Conservation (phyloP, 2,797 vertebrate species). For the Tinamus major region DNA sequence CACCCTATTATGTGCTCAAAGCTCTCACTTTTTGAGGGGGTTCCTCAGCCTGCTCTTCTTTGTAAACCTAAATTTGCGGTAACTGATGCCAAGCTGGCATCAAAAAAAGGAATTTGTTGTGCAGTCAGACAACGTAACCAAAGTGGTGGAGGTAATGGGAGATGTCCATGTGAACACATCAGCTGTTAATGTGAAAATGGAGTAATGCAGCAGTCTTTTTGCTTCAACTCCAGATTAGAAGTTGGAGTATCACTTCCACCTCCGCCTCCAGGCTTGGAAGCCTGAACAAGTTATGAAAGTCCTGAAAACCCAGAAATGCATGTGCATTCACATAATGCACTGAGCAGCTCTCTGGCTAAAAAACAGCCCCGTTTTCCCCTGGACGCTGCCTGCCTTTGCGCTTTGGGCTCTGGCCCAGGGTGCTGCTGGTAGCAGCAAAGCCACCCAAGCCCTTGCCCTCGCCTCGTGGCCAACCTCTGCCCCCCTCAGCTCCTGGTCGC, state of each 20-base stretch:
- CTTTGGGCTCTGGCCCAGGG: background rate
- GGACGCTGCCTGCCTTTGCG: background rate
- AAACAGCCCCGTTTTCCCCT: background rate
- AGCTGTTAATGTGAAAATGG: background rate
- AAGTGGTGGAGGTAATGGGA: background rate
- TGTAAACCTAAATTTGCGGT: background rate
- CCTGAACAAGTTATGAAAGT: background rate
- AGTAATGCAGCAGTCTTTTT: background rate
- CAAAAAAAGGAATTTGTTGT: background rate
- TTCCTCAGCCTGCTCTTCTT: background rate
- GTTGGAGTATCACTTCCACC: too few relatives aligned
- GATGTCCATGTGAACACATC: background rate
- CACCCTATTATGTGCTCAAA: background rate
- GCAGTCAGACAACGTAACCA: background rate
- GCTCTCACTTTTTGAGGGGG: rapidly evolving
- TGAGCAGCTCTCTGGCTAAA: background rate
- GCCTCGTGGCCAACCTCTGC: background rate
- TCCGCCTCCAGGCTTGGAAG: too few relatives aligned
- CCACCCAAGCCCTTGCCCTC: background rate
- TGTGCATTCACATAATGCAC: background rate
- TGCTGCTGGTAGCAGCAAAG: rapidly evolving
- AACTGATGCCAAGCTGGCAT: background rate
- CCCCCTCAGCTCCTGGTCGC: rapidly evolving
- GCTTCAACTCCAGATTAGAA: background rate
- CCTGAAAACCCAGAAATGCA: background rate